A percentile compares a stretch with the other conserved stretches of the same genome.
These are phyloP conservation scores for Agelastica alni DNA, from an alignment of 2,888 invertebrate genomes.

Conservation along the genomic window DNA sequence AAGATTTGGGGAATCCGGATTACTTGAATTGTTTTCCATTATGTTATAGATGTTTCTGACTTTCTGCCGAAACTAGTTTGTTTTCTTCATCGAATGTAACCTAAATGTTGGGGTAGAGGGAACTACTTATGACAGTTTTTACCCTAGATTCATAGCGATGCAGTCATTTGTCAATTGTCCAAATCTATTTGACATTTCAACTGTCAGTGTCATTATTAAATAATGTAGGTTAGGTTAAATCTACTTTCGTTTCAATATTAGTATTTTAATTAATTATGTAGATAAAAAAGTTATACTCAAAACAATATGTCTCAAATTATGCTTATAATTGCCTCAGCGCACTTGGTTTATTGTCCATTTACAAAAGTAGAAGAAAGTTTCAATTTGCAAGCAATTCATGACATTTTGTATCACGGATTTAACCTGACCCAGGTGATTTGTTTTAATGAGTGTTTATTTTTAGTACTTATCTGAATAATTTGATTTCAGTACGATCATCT, in stretches of 20 bases:
- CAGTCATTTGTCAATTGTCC: too few relatives aligned
- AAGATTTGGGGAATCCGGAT: conserved; percentile 33
- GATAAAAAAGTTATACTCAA: conserved; percentile 38
- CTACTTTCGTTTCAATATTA: conserved; percentile 43
- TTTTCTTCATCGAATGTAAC: conserved; percentile 14
- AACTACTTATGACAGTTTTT: conserved; percentile 1
- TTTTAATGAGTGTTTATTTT: conserved; percentile 4
- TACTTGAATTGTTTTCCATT: conserved; percentile 19
- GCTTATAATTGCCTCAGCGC: conserved; percentile 75
- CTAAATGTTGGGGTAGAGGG: not conserved
- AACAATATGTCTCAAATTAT: conserved; percentile 72
- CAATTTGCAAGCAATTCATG: conserved; percentile 97
- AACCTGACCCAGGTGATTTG: conserved; percentile 79
- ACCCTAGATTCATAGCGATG: too few relatives aligned
- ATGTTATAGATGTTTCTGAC: too few relatives aligned
- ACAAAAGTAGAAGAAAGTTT: conserved; percentile 99
- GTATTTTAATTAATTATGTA: conserved; percentile 43
- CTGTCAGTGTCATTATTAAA: too few relatives aligned
- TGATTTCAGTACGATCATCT: conserved; percentile 91
- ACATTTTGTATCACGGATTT: conserved; percentile 85
- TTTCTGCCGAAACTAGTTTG: not conserved
- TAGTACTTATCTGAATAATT: conserved; percentile 6
- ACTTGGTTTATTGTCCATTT: conserved; percentile 87
- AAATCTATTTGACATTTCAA: too few relatives aligned
- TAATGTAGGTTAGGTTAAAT: conserved; percentile 44